A percentile compares a stretch with the other conserved stretches of the same genome.
Evolutionary conservation across 2,888 invertebrate species (phyloP).

Genomic region (Sympetrum striolatum): DNA sequence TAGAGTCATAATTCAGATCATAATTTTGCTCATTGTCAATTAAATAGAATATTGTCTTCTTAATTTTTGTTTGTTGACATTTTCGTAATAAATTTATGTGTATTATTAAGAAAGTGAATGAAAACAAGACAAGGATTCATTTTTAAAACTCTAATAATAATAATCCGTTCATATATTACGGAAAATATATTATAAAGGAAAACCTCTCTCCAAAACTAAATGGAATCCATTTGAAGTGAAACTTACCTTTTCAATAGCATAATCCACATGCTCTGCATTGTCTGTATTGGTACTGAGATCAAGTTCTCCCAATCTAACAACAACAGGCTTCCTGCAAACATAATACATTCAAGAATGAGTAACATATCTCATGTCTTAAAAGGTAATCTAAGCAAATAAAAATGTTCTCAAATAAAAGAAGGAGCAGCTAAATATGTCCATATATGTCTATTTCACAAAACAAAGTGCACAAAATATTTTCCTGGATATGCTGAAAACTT

Average conservation of each 20-base stretch:
- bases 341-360: background rate
- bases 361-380: background rate
- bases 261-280: background rate
- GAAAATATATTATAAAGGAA: too few relatives aligned
- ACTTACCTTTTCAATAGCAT: background rate
- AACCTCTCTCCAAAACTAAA: too few relatives aligned
- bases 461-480: background rate
- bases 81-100: too few relatives aligned
- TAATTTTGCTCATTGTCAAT: too few relatives aligned
- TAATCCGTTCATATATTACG: too few relatives aligned
- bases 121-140: too few relatives aligned
- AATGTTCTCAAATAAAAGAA: background rate
- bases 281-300: constrained; percentile 4
- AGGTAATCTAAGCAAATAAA: background rate
- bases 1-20: too few relatives aligned
- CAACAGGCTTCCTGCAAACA: constrained; percentile 1
- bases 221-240: background rate
- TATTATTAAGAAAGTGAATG: too few relatives aligned
- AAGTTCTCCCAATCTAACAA: constrained; percentile 30
- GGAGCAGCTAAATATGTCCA: background rate
- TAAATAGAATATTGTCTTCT: too few relatives aligned
- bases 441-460: background rate
- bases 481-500: too few relatives aligned
- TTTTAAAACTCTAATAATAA: too few relatives aligned
- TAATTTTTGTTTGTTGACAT: too few relatives aligned